phyloP scores from a whole-genome alignment of 2,888 invertebrate genomes.

The Alsophila aescularia region DNA sequence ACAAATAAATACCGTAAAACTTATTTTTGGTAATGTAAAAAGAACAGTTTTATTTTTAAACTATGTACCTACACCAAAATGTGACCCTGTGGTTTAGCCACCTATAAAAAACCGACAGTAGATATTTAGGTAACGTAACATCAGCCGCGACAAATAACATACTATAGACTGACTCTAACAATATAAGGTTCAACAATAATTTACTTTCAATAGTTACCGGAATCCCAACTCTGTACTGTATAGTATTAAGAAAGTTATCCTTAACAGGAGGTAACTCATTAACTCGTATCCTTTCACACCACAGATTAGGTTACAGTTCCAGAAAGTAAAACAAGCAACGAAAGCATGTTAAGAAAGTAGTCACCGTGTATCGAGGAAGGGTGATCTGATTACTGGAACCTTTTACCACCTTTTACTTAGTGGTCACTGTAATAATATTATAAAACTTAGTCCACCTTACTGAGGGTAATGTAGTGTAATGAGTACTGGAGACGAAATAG shows the following conservation, averaged over 20 bases:
- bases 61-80: too few species aligned
- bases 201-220: slow-evolving; percentile 1
- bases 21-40: too few species aligned
- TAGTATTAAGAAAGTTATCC: too few species aligned
- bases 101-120: too few species aligned
- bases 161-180: too few species aligned
- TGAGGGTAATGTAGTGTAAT: neutral
- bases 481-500: neutral
- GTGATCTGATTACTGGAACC: slow-evolving; percentile 58
- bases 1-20: too few species aligned
- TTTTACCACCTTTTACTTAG: slow-evolving; percentile 65
- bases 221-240: too few species aligned
- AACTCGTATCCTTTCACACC: slow-evolving; percentile 9
- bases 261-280: slow-evolving; percentile 9
- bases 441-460: slow-evolving; percentile 45
- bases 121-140: too few species aligned
- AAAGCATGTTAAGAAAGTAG: slow-evolving; percentile 60
- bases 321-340: slow-evolving; percentile 40
- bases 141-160: too few species aligned
- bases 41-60: too few species aligned
- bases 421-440: slow-evolving; percentile 54
- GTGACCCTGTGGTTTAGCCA: too few species aligned
- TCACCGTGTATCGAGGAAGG: slow-evolving; percentile 50
- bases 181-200: neutral
- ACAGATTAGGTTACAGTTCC: slow-evolving; percentile 8